Percentiles rank a stretch among this genome's conserved stretches.
Evolutionary conservation across 1,140 invertebrate genomes (phyloP).

Genomic region (Helicoverpa zea): DNA sequence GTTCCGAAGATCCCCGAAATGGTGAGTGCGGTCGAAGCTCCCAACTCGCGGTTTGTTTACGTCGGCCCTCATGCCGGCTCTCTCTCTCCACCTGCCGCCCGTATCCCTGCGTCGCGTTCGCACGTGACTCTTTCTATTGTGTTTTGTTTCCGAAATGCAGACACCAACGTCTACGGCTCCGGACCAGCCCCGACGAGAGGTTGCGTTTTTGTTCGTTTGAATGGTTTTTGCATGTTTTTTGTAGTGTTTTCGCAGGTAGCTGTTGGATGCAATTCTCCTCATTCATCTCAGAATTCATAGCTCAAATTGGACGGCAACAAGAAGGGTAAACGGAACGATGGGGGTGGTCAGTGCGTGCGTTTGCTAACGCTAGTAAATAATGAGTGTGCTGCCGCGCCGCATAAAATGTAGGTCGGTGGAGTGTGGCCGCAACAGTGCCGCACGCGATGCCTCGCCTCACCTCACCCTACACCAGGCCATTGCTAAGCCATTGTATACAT

Average conservation of each 20-base stretch:
- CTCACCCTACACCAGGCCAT: conserved; percentile 62
- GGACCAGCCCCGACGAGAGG: conserved; percentile 75
- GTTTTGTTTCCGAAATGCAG: conserved; percentile 86
- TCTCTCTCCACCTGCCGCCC: conserved; percentile 83
- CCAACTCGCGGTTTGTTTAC: conserved; percentile 84
- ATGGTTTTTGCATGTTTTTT: conserved; percentile 81
- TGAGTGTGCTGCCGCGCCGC: conserved; percentile 75
- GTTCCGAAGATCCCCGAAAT: conserved; percentile 82
- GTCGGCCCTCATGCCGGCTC: conserved; percentile 80
- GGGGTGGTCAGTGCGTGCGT: conserved; percentile 72
- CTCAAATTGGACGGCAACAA: not conserved
- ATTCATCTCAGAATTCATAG: conserved; percentile 52
- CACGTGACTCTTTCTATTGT: conserved; percentile 83
- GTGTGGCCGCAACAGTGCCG: conserved; percentile 68
- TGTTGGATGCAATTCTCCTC: conserved; percentile 50
- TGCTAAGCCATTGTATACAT: conserved; percentile 56
- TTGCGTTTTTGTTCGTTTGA: conserved; percentile 81
- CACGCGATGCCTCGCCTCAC: conserved; percentile 78
- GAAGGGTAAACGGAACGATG: conserved; percentile 54
- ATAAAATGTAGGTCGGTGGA: conserved; percentile 86
- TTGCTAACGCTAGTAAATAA: conserved; percentile 76
- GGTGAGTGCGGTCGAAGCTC: conserved; percentile 86
- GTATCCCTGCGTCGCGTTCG: conserved; percentile 79
- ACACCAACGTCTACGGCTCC: conserved; percentile 81
- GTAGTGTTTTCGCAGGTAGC: conserved; percentile 83